phyloP scores from a whole-genome alignment of 2,113 vertebrate genomes.

The Ochotona curzoniae region DNA sequence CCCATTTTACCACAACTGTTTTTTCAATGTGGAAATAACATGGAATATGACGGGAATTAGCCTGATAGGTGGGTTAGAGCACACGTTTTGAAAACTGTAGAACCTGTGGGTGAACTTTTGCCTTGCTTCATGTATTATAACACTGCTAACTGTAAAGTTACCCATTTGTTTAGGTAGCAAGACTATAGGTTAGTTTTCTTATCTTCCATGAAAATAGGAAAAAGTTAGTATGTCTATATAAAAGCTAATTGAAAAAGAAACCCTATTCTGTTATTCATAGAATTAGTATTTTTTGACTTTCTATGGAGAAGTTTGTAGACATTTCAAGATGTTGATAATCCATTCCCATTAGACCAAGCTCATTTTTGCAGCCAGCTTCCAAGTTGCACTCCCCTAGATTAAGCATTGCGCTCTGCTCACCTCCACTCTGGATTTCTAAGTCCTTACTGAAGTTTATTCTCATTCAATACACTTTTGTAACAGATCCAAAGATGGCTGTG shows the following conservation, averaged over 20 bases:
- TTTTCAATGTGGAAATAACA: background rate
- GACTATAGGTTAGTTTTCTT: conserved; percentile 38
- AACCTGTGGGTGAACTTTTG: conserved; percentile 32
- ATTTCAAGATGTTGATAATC: background rate
- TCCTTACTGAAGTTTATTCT: conserved; percentile 17
- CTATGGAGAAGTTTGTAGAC: conserved; percentile 9
- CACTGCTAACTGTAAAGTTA: conserved; percentile 33
- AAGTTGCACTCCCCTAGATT: background rate
- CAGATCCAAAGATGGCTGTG: background rate
- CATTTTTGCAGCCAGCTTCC: background rate
- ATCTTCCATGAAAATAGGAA: background rate
- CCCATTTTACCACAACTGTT: background rate
- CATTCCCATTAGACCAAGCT: background rate
- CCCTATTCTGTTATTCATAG: conserved; percentile 16
- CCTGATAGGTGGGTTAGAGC: background rate
- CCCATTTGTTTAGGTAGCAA: conserved; percentile 35
- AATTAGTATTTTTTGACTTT: conserved; percentile 22
- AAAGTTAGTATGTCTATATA: conserved; percentile 26
- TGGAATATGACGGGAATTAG: background rate
- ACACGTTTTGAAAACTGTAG: conserved; percentile 13
- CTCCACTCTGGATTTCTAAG: background rate
- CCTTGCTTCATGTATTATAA: too few species aligned
- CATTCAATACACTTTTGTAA: conserved; percentile 2
- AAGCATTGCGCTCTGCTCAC: background rate
- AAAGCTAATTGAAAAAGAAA: conserved; percentile 41